Evolutionary conservation across 2,113 vertebrate genomes (phyloP), one percentile per base, ranked within the genome.

Genomic region (Chamaetylas fuelleborni): DNA sequence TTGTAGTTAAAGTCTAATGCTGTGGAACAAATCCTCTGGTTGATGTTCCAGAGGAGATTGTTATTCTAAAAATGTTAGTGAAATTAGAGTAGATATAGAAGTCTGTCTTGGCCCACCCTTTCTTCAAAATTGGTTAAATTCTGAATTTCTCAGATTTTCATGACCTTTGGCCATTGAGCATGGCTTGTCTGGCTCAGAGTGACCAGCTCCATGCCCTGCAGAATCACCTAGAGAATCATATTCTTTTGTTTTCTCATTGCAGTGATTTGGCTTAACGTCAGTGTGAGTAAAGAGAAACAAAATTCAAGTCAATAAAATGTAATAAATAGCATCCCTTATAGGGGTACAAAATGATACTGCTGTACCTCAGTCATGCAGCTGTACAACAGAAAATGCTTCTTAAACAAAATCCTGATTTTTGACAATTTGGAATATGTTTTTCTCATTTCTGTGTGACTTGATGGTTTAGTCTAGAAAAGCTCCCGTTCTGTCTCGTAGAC

Each of bases 271-370:
- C 48, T 74, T 83, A n/a, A 76, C 70, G 54, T 65, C 73, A 43
- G 42, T 48, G 19, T 53, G 29, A 90, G 36, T 74, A 67, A 93
- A 92, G 83, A 65, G 42, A 94, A 96, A 81, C 67, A 93, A 77
- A 81, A 93, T 50, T 50, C 58, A 56, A 65, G 47, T 78, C 31
- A 84, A 67, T 92, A 69, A 87, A 93, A 57, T 61, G 13, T 33
- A 93, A 84, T 71, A 74, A 93, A 86, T 84, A 78, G 28, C 10
- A 9, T 83, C 38, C 47, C 45, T 77, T 33, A 81, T 86, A 34
- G 11, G 50, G 72, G 58, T 72, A 67, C 48, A 90, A 56, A 65
- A 69, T n/a, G 15, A 25, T 84, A 58, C 53, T 70, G 9, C 40
- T 93, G 34, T 73, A 71, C 48, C 38, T 90, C 53, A 51, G 61